Percentiles rank a stretch among this genome's conserved stretches.
Conservation (phyloP, 2,888 invertebrate genomes). For the Dyspetes luteomarginatus region DNA sequence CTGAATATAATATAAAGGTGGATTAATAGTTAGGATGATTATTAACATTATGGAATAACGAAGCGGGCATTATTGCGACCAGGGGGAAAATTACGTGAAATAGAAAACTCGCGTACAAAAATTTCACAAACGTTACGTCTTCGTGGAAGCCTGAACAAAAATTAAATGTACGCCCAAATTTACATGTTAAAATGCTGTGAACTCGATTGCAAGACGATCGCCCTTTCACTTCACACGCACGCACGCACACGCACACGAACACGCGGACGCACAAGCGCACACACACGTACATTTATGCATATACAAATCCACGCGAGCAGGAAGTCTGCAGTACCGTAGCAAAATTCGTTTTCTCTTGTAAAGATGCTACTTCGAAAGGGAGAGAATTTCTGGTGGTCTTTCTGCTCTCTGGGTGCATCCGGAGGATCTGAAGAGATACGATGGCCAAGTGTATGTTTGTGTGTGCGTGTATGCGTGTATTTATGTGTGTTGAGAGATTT, state of each 20-base stretch:
- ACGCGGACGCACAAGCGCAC: background rate
- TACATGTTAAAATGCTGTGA: constrained; percentile 29
- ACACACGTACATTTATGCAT: background rate
- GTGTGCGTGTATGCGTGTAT: no score
- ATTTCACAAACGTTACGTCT: constrained; percentile 16
- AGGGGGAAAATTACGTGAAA: no score
- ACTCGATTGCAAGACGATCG: constrained; percentile 5
- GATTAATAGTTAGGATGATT: no score
- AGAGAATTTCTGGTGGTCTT: no score
- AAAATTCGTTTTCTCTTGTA: constrained; percentile 11
- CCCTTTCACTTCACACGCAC: background rate
- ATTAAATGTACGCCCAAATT: constrained; percentile 49
- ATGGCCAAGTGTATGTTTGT: no score
- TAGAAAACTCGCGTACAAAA: background rate
- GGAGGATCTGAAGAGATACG: no score
- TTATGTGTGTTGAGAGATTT: no score
- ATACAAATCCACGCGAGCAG: constrained; percentile 2
- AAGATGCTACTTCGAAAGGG: background rate
- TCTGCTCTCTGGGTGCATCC: no score
- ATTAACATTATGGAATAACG: no score
- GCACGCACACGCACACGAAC: no score
- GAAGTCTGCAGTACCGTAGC: constrained; percentile 27
- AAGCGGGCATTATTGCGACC: no score
- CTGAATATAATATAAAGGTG: no score
- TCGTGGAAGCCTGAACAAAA: constrained; percentile 37